Percentiles rank a stretch among this genome's conserved stretches.
Evolutionary conservation across 1,140 invertebrate genomes (phyloP).

Genomic region (Ectropis grisescens): DNA sequence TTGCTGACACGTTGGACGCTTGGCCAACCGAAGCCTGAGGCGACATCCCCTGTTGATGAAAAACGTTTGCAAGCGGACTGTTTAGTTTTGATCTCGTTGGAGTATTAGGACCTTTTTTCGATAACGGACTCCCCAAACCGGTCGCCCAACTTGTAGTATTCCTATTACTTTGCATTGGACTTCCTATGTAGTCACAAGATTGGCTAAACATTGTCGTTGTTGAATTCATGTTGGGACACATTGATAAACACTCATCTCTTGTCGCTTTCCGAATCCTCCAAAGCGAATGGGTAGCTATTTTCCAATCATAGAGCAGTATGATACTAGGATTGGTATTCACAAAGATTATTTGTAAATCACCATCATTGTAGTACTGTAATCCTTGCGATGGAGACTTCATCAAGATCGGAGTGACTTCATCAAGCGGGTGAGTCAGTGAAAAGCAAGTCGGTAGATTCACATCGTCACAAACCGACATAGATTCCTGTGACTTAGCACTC

Average conservation of each 20-base stretch:
- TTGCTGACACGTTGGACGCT: slow-evolving; percentile 56
- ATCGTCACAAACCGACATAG: slow-evolving; percentile 45
- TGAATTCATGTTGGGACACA: slow-evolving; percentile 69
- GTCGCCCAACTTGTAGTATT: slow-evolving; percentile 42
- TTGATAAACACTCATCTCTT: slow-evolving; percentile 76
- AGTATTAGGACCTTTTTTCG: slow-evolving; percentile 28
- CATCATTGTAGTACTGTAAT: slow-evolving; percentile 67
- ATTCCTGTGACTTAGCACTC: slow-evolving; percentile 48
- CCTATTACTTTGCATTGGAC: slow-evolving; percentile 41
- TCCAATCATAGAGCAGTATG: slow-evolving; percentile 81
- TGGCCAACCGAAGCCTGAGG: slow-evolving; percentile 62
- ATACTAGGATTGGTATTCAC: slow-evolving; percentile 70
- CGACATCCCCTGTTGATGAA: slow-evolving; percentile 59
- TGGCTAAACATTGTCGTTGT: slow-evolving; percentile 62
- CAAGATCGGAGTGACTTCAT: slow-evolving; percentile 89
- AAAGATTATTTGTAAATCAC: slow-evolving; percentile 66
- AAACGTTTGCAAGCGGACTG: slow-evolving; percentile 73
- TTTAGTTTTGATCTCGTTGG: slow-evolving; percentile 68
- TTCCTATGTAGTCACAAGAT: slow-evolving; percentile 50
- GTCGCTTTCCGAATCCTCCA: slow-evolving; percentile 85
- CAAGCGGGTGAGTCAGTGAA: slow-evolving; percentile 88
- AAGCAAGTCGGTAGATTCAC: slow-evolving; percentile 78
- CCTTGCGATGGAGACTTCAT: slow-evolving; percentile 74
- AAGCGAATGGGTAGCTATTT: slow-evolving; percentile 83
- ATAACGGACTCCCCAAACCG: slow-evolving; percentile 45